A percentile compares a stretch with the other conserved stretches of the same genome.
Evolutionary conservation across 2,888 invertebrate species (phyloP).

Genomic region (Ophion ventricosus): DNA sequence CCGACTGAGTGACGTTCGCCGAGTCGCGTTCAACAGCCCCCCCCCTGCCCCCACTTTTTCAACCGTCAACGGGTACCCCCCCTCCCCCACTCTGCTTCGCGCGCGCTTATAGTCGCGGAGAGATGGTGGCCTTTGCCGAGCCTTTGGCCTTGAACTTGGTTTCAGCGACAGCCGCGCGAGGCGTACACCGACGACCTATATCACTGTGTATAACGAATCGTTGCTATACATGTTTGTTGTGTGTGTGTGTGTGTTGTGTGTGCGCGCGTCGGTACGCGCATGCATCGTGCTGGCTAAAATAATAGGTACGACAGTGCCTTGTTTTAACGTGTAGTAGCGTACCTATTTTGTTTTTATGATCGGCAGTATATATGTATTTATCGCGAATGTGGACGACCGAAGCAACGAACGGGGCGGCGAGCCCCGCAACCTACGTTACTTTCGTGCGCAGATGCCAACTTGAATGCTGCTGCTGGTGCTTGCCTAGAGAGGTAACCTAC

Average conservation of each 20-base stretch:
- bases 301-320: not conserved
- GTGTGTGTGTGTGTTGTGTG: slow-evolving; percentile 14
- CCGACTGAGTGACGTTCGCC: slow-evolving; percentile 84
- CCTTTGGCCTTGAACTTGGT: slow-evolving; percentile 84
- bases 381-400: slow-evolving; percentile 45
- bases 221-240: slow-evolving; percentile 22
- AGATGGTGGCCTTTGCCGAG: slow-evolving; percentile 83
- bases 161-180: slow-evolving; percentile 82
- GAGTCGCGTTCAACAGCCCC: slow-evolving; percentile 87
- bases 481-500: slow-evolving; percentile 73
- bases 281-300: slow-evolving; percentile 29
- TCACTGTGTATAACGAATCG: slow-evolving; percentile 63
- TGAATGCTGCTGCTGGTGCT: slow-evolving; percentile 57
- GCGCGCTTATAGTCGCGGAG: slow-evolving; percentile 55
- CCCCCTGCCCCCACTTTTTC: slow-evolving; percentile 84
- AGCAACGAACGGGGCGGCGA: slow-evolving; percentile 67
- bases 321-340: not conserved
- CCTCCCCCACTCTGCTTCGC: slow-evolving; percentile 51
- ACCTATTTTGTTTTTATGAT: not conserved
- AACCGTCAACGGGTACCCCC: slow-evolving; percentile 72
- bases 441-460: slow-evolving; percentile 74
- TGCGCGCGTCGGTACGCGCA: slow-evolving; percentile 67
- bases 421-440: slow-evolving; percentile 42
- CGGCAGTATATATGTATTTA: slow-evolving; percentile 6
- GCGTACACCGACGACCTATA: slow-evolving; percentile 82